These are phyloP conservation scores for Saccopteryx bilineata DNA, from an alignment of 2,113 vertebrate genomes.

Conservation along the genomic window DNA sequence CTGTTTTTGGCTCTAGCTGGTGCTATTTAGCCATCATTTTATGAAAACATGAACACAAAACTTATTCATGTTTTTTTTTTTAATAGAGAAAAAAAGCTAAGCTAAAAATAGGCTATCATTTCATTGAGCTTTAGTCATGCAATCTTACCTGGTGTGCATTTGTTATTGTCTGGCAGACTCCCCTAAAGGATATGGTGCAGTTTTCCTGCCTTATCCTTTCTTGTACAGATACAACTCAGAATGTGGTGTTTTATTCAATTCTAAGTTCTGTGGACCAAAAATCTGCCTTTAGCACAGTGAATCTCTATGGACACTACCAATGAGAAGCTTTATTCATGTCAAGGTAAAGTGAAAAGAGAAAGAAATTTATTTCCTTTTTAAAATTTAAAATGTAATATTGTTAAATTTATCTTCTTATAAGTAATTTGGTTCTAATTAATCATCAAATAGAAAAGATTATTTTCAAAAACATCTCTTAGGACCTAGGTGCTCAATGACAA, in stretches of 20 bases:
- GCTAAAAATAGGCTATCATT: slow-evolving; percentile 61
- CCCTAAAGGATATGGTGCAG: not conserved
- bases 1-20: slow-evolving; percentile 38
- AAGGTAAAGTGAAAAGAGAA: not conserved
- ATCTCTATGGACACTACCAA: not conserved
- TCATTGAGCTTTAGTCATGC: not conserved
- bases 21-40: slow-evolving; percentile 39
- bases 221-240: not conserved
- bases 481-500: not conserved
- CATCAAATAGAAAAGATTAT: not conserved
- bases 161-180: not conserved
- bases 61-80: slow-evolving; percentile 53
- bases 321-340: not conserved
- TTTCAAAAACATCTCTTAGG: not conserved
- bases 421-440: not conserved
- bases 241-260: slow-evolving; percentile 54
- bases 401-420: not conserved
- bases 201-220: not conserved
- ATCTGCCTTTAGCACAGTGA: not conserved
- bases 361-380: not conserved
- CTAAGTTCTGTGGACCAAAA: not conserved
- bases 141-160: not conserved
- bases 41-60: slow-evolving; percentile 50
- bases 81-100: not conserved
- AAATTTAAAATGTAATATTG: not conserved